phyloP scores from a whole-genome alignment of 2,797 vertebrate genomes.

The Coregonus ussuriensis region DNA sequence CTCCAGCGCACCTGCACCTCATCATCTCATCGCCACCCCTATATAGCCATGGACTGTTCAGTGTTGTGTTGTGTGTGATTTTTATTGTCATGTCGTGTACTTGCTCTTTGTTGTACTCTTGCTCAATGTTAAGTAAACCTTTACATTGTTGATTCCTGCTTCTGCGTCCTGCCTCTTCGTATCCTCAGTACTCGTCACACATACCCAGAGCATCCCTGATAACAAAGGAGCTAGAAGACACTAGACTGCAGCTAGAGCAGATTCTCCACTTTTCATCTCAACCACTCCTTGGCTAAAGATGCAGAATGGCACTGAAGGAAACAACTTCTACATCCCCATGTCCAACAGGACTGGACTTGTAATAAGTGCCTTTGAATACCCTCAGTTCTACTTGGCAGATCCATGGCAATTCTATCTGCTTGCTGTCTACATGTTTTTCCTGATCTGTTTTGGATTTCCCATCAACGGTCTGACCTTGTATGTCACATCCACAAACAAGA shows the following conservation, averaged over 20 bases:
- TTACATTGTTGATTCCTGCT: no score
- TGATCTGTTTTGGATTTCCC: slow-evolving; percentile 69
- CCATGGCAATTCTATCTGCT: slow-evolving; percentile 66
- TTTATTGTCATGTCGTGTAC: no score
- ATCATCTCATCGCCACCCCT: no score
- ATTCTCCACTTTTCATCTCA: not conserved
- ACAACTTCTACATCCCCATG: slow-evolving; percentile 74
- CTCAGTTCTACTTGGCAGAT: slow-evolving; percentile 73
- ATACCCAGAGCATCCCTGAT: no score
- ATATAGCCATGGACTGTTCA: no score
- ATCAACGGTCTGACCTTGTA: slow-evolving; percentile 73
- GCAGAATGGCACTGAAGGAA: slow-evolving; percentile 67
- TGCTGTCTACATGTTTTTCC: slow-evolving; percentile 71
- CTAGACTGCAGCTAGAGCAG: not conserved
- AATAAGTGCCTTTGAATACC: slow-evolving; percentile 68
- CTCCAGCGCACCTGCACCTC: no score
- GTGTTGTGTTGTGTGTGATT: no score
- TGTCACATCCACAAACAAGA: slow-evolving; percentile 75
- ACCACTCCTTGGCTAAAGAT: not conserved
- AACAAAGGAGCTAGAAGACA: no score
- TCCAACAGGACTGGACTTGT: slow-evolving; percentile 73
- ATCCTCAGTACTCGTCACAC: no score
- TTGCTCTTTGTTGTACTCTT: no score
- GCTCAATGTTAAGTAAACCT: no score
- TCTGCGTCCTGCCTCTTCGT: no score